A percentile compares a stretch with the other conserved stretches of the same genome.
Evolutionary conservation across 2,888 invertebrate species (phyloP).

Genomic region (Chymomyza fuscimana): DNA sequence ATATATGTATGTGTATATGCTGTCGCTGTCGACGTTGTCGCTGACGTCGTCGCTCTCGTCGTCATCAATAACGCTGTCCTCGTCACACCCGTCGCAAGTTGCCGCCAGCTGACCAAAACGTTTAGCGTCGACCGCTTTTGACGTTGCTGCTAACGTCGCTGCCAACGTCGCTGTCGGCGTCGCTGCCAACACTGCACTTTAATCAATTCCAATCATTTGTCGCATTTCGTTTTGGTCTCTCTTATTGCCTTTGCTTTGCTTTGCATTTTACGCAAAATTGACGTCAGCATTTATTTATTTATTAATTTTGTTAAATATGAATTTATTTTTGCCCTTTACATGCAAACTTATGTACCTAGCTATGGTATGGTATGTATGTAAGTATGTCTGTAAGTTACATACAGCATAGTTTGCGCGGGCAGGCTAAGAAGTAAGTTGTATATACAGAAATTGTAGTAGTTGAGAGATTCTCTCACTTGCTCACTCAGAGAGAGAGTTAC

Average conservation of each 20-base stretch:
- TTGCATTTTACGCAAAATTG: not conserved
- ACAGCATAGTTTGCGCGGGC: too few species aligned
- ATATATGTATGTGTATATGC: not conserved
- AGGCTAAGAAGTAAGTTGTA: too few species aligned
- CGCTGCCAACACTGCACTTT: constrained; percentile 52
- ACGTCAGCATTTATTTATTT: not conserved
- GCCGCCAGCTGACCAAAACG: constrained; percentile 31
- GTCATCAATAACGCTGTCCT: not conserved
- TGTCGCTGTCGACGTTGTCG: constrained; percentile 7
- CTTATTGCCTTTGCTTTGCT: not conserved
- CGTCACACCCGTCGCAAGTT: not conserved
- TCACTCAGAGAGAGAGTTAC: too few species aligned
- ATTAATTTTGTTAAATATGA: not conserved
- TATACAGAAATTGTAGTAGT: too few species aligned
- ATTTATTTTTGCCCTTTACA: not conserved
- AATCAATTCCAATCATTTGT: constrained; percentile 66
- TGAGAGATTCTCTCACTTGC: too few species aligned
- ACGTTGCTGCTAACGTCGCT: too few species aligned
- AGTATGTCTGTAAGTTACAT: too few species aligned
- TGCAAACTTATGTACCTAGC: not conserved
- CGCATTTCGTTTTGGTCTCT: constrained; percentile 1
- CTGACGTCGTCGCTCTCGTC: constrained; percentile 12
- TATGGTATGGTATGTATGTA: too few species aligned
- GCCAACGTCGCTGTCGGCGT: not conserved
- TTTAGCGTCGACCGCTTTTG: not conserved